These are phyloP conservation scores for Ceratina calcarata DNA, from an alignment of 1,140 invertebrate genomes.

Conservation along the genomic window DNA sequence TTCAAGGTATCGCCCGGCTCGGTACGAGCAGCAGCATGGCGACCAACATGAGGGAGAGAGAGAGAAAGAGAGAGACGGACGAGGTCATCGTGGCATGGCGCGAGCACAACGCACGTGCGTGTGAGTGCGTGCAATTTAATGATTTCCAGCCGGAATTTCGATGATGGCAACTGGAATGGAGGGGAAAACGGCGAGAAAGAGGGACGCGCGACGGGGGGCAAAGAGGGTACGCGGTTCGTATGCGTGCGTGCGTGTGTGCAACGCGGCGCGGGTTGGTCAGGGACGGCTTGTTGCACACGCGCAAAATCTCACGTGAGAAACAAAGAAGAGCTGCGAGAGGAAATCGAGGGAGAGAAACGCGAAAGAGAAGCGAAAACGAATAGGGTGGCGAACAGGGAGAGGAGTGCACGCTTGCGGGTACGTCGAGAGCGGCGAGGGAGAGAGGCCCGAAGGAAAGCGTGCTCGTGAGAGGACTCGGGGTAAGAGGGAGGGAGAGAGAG, in stretches of 20 bases:
- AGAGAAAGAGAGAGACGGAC: conserved; percentile 38
- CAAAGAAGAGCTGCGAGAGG: conserved; percentile 29
- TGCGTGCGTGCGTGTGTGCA: not conserved
- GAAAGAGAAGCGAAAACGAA: conserved; percentile 19
- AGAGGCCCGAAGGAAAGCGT: not conserved
- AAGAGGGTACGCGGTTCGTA: not conserved
- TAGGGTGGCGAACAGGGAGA: not conserved
- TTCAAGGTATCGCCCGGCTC: conserved; percentile 59
- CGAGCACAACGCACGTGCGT: conserved; percentile 65
- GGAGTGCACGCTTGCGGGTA: no score
- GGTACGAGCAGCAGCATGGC: conserved; percentile 43
- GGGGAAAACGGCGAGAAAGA: conserved; percentile 31
- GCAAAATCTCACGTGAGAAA: conserved; percentile 50
- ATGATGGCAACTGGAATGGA: conserved; percentile 69
- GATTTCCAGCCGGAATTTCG: conserved; percentile 76
- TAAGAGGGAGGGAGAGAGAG: conserved; percentile 30
- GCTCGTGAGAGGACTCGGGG: conserved; percentile 5
- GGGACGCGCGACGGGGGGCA: conserved; percentile 21
- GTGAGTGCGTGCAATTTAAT: conserved; percentile 71
- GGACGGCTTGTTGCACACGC: conserved; percentile 57
- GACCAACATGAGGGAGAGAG: conserved; percentile 37
- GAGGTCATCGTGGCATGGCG: conserved; percentile 57
- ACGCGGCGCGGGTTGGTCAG: conserved; percentile 54
- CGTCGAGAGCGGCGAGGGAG: not conserved
- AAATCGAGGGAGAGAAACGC: conserved; percentile 36